Percentiles rank a stretch among this genome's conserved stretches.
phyloP scores from a whole-genome alignment of 2,797 vertebrate species.

The Sternotherus odoratus region DNA sequence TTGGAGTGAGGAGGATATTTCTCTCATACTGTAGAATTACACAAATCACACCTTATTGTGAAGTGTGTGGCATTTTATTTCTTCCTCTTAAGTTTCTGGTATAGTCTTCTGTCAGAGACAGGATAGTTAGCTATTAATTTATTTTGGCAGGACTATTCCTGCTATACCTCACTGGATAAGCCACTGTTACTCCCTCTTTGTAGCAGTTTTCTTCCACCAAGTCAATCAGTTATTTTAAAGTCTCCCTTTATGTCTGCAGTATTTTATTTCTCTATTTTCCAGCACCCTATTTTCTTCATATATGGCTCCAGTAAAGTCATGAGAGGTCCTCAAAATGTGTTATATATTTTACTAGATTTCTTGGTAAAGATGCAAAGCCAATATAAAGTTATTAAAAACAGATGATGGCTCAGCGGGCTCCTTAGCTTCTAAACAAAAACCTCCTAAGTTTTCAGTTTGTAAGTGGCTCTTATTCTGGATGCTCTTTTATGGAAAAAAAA shows the following conservation, averaged over 20 bases:
- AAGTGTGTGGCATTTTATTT: neutral
- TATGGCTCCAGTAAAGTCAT: neutral
- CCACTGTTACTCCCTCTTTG: neutral
- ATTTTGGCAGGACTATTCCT: neutral
- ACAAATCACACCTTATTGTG: neutral
- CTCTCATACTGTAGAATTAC: neutral
- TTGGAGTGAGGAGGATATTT: neutral
- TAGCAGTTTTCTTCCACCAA: neutral
- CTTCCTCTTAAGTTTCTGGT: neutral
- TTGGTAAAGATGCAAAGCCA: neutral
- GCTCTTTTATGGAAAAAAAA: neutral
- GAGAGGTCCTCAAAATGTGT: neutral
- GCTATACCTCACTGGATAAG: neutral
- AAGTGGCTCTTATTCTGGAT: neutral
- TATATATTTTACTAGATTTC: neutral
- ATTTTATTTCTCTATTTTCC: neutral
- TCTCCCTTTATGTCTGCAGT: neutral
- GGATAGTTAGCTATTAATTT: neutral
- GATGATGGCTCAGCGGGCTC: neutral
- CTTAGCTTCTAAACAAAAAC: neutral
- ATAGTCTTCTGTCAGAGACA: neutral
- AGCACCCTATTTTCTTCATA: neutral
- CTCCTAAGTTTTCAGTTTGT: neutral
- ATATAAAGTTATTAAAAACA: neutral
- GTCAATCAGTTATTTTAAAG: neutral